phyloP scores from a whole-genome alignment of 1,140 invertebrate genomes.

The Saccostrea glomerata region DNA sequence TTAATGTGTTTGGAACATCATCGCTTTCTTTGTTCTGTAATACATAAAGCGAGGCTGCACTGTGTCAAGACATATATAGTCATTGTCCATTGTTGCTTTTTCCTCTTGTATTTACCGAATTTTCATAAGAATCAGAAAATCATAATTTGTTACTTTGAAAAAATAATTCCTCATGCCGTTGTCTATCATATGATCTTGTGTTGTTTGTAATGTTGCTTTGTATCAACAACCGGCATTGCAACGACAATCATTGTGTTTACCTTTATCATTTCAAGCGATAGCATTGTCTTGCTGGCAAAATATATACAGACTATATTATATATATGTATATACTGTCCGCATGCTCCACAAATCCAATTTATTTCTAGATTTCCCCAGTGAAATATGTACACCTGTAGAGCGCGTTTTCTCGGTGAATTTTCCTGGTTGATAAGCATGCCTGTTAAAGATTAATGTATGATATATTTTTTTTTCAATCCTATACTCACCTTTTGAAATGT shows the following conservation, averaged over 20 bases:
- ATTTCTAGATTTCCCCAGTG: background rate
- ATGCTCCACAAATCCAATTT: background rate
- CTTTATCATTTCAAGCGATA: background rate
- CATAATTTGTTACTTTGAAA: background rate
- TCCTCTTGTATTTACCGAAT: background rate
- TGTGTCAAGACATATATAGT: background rate
- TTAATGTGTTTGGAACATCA: background rate
- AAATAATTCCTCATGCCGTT: background rate
- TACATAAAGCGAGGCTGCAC: background rate
- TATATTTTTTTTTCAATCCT: background rate
- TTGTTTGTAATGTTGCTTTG: background rate
- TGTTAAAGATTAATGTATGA: background rate
- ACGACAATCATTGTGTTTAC: background rate
- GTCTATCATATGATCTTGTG: background rate
- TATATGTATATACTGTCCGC: background rate
- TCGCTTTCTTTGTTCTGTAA: background rate
- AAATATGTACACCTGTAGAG: background rate
- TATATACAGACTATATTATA: conserved; percentile 19
- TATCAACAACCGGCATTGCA: background rate
- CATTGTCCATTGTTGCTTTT: background rate
- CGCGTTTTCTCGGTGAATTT: background rate
- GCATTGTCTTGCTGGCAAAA: conserved; percentile 15
- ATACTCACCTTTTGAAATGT: background rate
- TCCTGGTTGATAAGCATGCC: conserved; percentile 8
- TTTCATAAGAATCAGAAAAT: background rate